These are phyloP conservation scores for Holocentrus rufus DNA, from an alignment of 2,797 vertebrate species.

Conservation along the genomic window DNA sequence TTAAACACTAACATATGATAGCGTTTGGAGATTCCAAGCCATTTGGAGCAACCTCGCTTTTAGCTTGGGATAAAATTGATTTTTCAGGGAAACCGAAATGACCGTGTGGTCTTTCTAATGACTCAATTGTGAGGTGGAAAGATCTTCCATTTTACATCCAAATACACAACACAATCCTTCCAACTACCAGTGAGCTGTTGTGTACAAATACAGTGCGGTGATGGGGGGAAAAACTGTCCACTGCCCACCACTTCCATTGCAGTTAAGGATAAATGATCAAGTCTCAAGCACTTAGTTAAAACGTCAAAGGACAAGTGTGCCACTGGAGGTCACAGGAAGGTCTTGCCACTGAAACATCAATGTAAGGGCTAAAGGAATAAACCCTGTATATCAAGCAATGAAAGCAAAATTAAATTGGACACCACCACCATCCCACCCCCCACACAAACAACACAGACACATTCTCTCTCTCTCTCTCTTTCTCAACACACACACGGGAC, in stretches of 20 bases:
- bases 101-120: slow-evolving; percentile 78
- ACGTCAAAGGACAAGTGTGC: slow-evolving; percentile 69
- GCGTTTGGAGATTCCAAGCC: slow-evolving; percentile 68
- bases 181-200: slow-evolving; percentile 65
- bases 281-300: slow-evolving; percentile 58
- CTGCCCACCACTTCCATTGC: neutral
- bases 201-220: slow-evolving; percentile 66
- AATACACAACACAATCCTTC: slow-evolving; percentile 62
- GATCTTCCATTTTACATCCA: slow-evolving; percentile 69
- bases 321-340: slow-evolving; percentile 63
- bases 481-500: slow-evolving; percentile 60
- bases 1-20: slow-evolving; percentile 82
- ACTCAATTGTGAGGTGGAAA: slow-evolving; percentile 79
- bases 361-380: slow-evolving; percentile 33
- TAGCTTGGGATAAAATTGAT: slow-evolving; percentile 69
- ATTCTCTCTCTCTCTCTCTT: too few relatives aligned
- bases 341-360: slow-evolving; percentile 53
- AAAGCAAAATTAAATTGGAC: slow-evolving; percentile 8
- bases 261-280: slow-evolving; percentile 38
- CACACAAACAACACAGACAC: neutral
- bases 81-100: slow-evolving; percentile 78
- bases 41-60: slow-evolving; percentile 71
- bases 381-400: slow-evolving; percentile 5
- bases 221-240: slow-evolving; percentile 34
- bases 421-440: neutral